A percentile compares a stretch with the other conserved stretches of the same genome.
Evolutionary conservation across 2,797 vertebrate species (phyloP).

Genomic region (Neomorphus geoffroyi): DNA sequence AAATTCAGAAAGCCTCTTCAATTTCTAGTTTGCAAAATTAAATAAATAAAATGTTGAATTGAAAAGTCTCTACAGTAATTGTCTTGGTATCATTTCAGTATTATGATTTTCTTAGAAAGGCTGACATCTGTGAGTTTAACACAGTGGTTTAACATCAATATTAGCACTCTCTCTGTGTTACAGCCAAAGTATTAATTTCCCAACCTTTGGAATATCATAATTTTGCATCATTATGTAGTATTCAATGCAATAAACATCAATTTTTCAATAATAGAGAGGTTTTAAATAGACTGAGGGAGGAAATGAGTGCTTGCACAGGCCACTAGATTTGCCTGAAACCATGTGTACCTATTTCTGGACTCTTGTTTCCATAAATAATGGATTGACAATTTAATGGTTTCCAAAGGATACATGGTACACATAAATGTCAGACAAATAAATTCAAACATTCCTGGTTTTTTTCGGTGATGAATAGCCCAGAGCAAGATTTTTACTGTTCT

Average conservation of each 20-base stretch:
- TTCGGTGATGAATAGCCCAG: not conserved
- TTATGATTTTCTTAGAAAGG: conserved; percentile 11
- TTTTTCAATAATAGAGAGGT: conserved; percentile 47
- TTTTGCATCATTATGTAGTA: conserved; percentile 31
- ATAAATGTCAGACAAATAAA: conserved; percentile 56
- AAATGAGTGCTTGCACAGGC: conserved; percentile 51
- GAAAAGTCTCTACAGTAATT: not conserved
- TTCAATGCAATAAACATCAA: not conserved
- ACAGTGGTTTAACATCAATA: conserved; percentile 26
- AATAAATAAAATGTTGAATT: conserved; percentile 16
- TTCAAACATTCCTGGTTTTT: not conserved
- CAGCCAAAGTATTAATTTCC: not conserved
- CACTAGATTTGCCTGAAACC: conserved; percentile 51
- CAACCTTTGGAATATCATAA: conserved; percentile 23
- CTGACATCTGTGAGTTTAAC: not conserved
- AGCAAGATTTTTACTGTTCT: conserved; percentile 26
- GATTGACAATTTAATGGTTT: conserved; percentile 47
- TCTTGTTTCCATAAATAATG: conserved; percentile 66
- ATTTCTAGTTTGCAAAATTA: conserved; percentile 13
- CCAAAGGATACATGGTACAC: not conserved
- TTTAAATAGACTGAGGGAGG: conserved; percentile 46
- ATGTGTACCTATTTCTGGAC: conserved; percentile 58
- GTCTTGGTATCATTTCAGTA: not conserved
- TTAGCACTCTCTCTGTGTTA: not conserved
- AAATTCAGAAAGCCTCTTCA: not conserved